Evolutionary conservation across 1,140 invertebrate genomes (phyloP).

Genomic region (Epicauta chinensis): DNA sequence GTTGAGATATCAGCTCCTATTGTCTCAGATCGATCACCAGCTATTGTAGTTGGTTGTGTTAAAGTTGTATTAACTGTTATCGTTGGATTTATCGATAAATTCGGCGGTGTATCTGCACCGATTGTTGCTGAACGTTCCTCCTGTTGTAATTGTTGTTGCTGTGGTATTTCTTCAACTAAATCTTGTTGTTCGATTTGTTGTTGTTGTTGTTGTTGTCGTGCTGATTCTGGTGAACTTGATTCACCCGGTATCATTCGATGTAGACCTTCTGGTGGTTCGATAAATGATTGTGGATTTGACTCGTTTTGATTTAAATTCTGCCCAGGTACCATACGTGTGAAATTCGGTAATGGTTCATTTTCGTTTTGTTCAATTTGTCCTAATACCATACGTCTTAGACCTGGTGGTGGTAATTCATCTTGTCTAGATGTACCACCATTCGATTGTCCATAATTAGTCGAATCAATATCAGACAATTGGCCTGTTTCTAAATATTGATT

Average conservation of each 20-base stretch:
- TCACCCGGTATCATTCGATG: conserved; percentile 53
- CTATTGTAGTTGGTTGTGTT: background rate
- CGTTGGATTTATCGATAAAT: conserved; percentile 13
- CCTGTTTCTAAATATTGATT: conserved; percentile 68
- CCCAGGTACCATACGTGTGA: conserved; percentile 45
- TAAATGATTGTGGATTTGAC: background rate
- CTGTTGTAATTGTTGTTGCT: conserved; percentile 11
- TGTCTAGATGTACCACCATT: no score
- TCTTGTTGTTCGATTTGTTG: conserved; percentile 13
- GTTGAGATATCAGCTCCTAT: conserved; percentile 22
- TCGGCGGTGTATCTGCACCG: conserved; percentile 39
- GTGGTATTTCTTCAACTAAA: conserved; percentile 8
- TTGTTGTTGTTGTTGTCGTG: conserved; percentile 8
- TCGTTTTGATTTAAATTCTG: conserved; percentile 23
- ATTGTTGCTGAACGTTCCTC: conserved; percentile 36
- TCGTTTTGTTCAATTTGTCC: conserved; percentile 55
- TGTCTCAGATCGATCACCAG: conserved; percentile 26
- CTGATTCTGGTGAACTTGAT: conserved; percentile 39
- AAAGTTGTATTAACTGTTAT: background rate
- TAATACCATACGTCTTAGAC: conserved; percentile 55
- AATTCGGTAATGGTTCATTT: conserved; percentile 38
- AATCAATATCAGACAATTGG: conserved; percentile 55
- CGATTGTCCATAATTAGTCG: conserved; percentile 32
- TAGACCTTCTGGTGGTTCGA: conserved; percentile 49
- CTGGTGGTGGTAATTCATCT: conserved; percentile 50